These are phyloP conservation scores for Drosophila quadrilineata DNA, from an alignment of 1,140 invertebrate species.

Conservation along the genomic window DNA sequence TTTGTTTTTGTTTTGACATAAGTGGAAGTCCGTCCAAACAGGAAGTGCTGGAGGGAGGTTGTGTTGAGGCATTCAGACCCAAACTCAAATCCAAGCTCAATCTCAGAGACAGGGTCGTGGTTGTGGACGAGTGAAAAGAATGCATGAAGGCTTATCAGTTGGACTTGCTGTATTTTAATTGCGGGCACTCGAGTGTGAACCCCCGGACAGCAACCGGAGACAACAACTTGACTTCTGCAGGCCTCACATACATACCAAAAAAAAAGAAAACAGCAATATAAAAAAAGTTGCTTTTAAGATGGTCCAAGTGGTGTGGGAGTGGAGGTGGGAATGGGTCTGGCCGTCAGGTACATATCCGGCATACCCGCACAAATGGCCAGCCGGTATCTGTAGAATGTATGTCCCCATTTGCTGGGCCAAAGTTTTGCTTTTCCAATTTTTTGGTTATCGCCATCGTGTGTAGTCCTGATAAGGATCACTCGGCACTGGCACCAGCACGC, in stretches of 20 bases:
- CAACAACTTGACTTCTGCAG: conserved; percentile 16
- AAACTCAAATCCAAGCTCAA: no score
- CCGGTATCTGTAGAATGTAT: no score
- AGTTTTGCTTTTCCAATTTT: conserved; percentile 50
- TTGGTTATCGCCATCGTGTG: conserved; percentile 49
- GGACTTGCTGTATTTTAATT: conserved; percentile 77
- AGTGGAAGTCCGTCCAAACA: conserved; percentile 2
- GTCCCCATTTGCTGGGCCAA: no score
- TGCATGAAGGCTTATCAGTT: conserved; percentile 78
- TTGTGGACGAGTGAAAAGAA: conserved; percentile 52
- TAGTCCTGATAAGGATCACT: conserved; percentile 39
- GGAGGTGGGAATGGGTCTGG: background rate
- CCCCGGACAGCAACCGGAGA: conserved; percentile 22
- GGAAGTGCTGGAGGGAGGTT: background rate
- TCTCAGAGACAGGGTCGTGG: background rate
- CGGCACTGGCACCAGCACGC: conserved; percentile 21
- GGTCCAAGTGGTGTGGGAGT: conserved; percentile 11
- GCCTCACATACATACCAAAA: background rate
- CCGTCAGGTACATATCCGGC: conserved; percentile 27
- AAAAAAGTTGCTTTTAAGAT: conserved; percentile 18
- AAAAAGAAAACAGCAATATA: no score
- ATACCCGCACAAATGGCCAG: conserved; percentile 41
- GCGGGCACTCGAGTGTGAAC: conserved; percentile 72
- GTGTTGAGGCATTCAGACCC: no score
- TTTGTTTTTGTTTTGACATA: no score